Percentiles rank a stretch among this genome's conserved stretches.
These are phyloP conservation scores for Melanotaenia pygmaea DNA, from an alignment of 2,797 vertebrate genomes.

Conservation along the genomic window DNA sequence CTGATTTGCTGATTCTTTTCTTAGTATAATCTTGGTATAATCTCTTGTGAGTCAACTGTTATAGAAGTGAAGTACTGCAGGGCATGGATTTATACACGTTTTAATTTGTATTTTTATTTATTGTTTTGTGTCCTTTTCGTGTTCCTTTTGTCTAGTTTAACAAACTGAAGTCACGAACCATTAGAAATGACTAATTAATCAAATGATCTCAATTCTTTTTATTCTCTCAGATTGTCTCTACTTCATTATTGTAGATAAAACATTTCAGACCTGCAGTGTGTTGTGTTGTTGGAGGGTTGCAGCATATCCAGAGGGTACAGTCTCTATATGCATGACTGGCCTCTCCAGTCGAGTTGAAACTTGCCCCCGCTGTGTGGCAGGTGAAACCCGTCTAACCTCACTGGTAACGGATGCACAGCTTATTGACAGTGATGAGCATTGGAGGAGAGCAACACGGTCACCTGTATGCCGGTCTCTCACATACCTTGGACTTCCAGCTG, in stretches of 20 bases:
- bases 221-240: background rate
- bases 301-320: constrained; percentile 60
- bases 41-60: background rate
- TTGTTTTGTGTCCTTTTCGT: background rate
- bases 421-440: constrained; percentile 20
- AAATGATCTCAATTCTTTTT: background rate
- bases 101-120: constrained; percentile 4
- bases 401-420: constrained; percentile 49
- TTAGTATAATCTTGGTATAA: background rate
- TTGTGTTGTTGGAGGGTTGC: constrained; percentile 21
- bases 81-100: background rate
- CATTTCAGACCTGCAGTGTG: constrained; percentile 10
- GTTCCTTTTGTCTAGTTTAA: too few relatives aligned
- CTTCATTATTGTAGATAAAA: background rate
- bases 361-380: constrained; percentile 63
- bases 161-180: background rate
- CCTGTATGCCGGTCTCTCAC: constrained; percentile 58
- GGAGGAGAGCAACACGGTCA: constrained; percentile 53
- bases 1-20: background rate
- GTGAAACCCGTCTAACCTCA: constrained; percentile 81
- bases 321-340: constrained; percentile 30
- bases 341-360: constrained; percentile 59
- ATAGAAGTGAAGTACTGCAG: background rate
- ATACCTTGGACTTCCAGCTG: constrained; percentile 50
- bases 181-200: background rate